A percentile compares a stretch with the other conserved stretches of the same genome.
Evolutionary conservation across 2,113 vertebrate genomes (phyloP).

Genomic region (Podilymbus podiceps): DNA sequence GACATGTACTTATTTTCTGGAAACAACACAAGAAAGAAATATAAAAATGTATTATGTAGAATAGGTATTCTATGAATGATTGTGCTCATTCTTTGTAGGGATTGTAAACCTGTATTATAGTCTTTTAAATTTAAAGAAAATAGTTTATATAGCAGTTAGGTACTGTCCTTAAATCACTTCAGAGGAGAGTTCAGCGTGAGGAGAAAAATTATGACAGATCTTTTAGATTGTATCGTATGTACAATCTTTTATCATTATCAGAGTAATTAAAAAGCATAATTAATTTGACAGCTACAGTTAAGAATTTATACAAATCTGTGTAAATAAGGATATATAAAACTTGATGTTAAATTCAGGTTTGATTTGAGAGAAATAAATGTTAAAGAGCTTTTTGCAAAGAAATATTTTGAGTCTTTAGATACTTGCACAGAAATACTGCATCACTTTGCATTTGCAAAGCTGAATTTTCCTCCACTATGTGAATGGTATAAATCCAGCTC

Average conservation of each 20-base stretch:
- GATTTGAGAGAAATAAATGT: not conserved
- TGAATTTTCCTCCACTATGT: not conserved
- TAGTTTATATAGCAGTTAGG: not conserved
- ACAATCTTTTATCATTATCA: not conserved
- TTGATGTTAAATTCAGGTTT: not conserved
- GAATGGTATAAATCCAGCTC: not conserved
- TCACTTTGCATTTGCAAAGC: not conserved
- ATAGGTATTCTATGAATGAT: not conserved
- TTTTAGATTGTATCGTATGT: not conserved
- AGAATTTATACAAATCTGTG: not conserved
- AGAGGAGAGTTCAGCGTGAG: rapidly evolving
- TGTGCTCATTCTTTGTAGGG: not conserved
- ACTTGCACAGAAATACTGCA: not conserved
- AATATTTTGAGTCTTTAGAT: not conserved
- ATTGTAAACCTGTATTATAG: not conserved
- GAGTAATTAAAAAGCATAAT: not conserved
- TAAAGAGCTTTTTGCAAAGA: not conserved
- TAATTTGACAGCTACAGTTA: not conserved
- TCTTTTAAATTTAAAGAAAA: not conserved
- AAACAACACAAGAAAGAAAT: not conserved
- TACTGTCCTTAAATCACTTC: not conserved
- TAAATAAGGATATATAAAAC: not conserved
- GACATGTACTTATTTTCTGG: not conserved
- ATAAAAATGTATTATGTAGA: not conserved
- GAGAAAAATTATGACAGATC: not conserved